These are phyloP conservation scores for Labeo rohita DNA, from an alignment of 2,113 vertebrate species.

Conservation along the genomic window DNA sequence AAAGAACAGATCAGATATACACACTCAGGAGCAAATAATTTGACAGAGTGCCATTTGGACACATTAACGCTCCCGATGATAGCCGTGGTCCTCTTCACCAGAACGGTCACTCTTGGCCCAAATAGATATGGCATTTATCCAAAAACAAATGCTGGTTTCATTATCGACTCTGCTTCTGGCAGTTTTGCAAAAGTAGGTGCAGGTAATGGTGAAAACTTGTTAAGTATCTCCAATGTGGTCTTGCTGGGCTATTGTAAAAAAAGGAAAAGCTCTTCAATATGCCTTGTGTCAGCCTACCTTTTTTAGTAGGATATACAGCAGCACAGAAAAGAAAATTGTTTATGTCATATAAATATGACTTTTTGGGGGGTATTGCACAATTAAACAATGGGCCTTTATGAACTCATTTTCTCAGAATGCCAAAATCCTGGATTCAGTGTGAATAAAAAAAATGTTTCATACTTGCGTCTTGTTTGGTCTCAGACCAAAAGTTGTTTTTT, in stretches of 20 bases:
- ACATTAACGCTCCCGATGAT: background rate
- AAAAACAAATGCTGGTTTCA: background rate
- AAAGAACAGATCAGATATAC: background rate
- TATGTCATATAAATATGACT: background rate
- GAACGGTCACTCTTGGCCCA: background rate
- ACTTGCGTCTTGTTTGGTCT: background rate
- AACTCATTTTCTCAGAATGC: background rate
- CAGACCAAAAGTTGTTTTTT: too few relatives aligned
- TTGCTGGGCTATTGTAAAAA: background rate
- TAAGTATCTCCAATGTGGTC: background rate
- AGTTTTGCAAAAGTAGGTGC: background rate
- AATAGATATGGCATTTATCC: background rate
- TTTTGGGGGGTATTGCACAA: background rate
- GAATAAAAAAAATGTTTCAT: background rate
- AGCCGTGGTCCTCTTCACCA: background rate
- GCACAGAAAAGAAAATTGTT: background rate
- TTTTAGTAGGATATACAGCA: background rate
- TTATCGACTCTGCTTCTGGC: background rate
- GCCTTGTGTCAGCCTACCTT: background rate
- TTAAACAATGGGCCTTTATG: background rate
- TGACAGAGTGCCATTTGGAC: conserved; percentile 13
- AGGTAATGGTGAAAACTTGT: background rate
- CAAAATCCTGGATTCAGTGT: background rate
- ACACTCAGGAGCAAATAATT: background rate
- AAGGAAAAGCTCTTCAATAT: background rate